Evolutionary conservation across 2,797 vertebrate species (phyloP), one percentile per base, ranked within the genome.

Genomic region (Heteromormyrus szaboi): DNA sequence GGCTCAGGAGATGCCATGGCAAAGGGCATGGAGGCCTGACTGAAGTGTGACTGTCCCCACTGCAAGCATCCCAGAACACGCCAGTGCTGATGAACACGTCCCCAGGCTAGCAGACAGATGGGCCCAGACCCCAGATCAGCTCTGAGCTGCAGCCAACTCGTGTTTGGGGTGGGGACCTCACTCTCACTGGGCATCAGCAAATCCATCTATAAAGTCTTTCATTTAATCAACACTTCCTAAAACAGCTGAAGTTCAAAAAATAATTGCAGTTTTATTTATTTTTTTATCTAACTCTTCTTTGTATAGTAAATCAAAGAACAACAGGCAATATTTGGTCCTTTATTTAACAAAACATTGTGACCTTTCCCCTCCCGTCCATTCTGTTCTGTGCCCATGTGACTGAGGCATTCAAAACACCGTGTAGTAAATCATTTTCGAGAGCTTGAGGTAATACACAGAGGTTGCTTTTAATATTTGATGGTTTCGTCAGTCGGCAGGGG

Each of bases 401-500:
- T 65, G 44, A 53, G 59, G 72, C 25, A 33, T 37, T 48, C 65
- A 48, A 2, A 54, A 4, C 25, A 12, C 4, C 48, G n/a, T 65
- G 33, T 37, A 41, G 48, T 87, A 54, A 76, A 79, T 29, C 25
- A 8, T 51, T 53, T 68, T 37, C 33, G 37, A 65, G 48, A 17
- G 81, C n/a, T 9, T 48, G 54, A 33, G 48, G 19, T 85, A 46
- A 88, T 25, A 88, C 53, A 56, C 29, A 41, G n/a, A 62, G 48
- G 68, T 37, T 53, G 87, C 29, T 81, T 48, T 88, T 88, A 84
- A 65, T 62, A 33, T 84, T 89, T 89, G 17, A 65, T 51, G 41
- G 9, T 72, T 48, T 88, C 37, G 41, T 87, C 44, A 33, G 56
- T 86, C 83, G 44, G 41, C n/a, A 25, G 14, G 37, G 76, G 76